A percentile compares a stretch with the other conserved stretches of the same genome.
phyloP scores from a whole-genome alignment of 2,797 vertebrate species.

The Gymnodraco acuticeps region DNA sequence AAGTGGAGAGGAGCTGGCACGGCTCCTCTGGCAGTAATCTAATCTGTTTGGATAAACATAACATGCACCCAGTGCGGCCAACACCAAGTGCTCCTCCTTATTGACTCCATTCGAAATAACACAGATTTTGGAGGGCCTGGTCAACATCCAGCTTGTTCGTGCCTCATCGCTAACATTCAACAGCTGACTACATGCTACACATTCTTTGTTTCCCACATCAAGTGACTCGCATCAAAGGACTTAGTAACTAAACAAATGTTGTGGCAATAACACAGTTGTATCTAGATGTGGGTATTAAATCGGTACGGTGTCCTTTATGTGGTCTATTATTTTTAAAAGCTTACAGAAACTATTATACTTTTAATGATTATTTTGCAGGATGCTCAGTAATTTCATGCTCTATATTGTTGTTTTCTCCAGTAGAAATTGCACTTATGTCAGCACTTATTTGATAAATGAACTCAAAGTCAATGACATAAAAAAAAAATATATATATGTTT shows the following conservation, averaged over 20 bases:
- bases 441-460: background rate
- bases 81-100: conserved; percentile 43
- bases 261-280: background rate
- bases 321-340: background rate
- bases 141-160: conserved; percentile 33
- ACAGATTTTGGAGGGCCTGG: conserved; percentile 23
- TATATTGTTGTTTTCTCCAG: background rate
- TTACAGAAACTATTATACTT: background rate
- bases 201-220: conserved; percentile 27
- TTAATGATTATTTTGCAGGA: background rate
- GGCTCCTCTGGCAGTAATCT: conserved; percentile 54
- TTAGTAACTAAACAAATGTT: background rate
- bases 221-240: background rate
- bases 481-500: background rate
- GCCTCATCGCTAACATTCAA: conserved; percentile 22
- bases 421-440: background rate
- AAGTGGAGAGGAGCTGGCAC: conserved; percentile 58
- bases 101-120: conserved; percentile 33
- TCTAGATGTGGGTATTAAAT: background rate
- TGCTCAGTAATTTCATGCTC: background rate
- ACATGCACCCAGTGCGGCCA: conserved; percentile 32
- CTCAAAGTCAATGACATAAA: background rate
- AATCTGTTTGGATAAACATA: conserved; percentile 73
- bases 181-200: conserved; percentile 33
- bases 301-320: background rate